Base-by-base conservation (phyloP, 2,888 invertebrate genomes). In the Morinoia aosen region DNA sequence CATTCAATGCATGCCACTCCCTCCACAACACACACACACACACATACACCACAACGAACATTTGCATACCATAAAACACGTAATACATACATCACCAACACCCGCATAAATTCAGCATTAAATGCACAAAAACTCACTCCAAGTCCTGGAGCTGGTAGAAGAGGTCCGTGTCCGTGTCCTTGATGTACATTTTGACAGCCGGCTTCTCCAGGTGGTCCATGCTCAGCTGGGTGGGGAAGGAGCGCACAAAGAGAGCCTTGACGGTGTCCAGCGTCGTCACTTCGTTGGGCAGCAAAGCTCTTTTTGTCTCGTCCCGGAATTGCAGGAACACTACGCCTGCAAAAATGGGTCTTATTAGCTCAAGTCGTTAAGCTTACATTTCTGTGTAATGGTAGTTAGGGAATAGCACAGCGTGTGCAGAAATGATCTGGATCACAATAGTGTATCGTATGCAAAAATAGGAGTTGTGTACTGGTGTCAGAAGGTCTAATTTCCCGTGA, bases 61-160 rank as follows among this genome's bases (percentile, higher is more conserved):
- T n/a, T n/a, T n/a, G n/a, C n/a, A n/a, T n/a, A n/a, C n/a, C n/a
- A n/a, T n/a, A n/a, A 64, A 64, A 64, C 14, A 25, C 64, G 25
- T 64, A 25, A 12, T 64, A 25, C 64, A 64, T 16, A 25, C 64
- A 64, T 25, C 64, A 25, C 64, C 64, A 64, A 16, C 25, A 25
- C 25, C 64, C 14, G 64, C 64, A 16, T 12, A 12, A 12, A 64
- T 12, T 25, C 14, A 64, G 14, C 12, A 16, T 25, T 12, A 64
- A 25, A 64, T 16, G 64, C 56, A 40, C n/a, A n/a, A n/a, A n/a
- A n/a, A 97, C 97, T 97, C 97, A 98, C 98, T 98, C 98, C 97
- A 99, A 98, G 97, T 99, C 99, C 97, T 99, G 99, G 93, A 99
- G 98, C 97, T 99, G 99, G 97, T 99, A 99, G 97, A 99, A 99